Evolutionary conservation across 2,113 vertebrate species (phyloP), one percentile per base, ranked within the genome.

Genomic region (Seriola rivoliana): DNA sequence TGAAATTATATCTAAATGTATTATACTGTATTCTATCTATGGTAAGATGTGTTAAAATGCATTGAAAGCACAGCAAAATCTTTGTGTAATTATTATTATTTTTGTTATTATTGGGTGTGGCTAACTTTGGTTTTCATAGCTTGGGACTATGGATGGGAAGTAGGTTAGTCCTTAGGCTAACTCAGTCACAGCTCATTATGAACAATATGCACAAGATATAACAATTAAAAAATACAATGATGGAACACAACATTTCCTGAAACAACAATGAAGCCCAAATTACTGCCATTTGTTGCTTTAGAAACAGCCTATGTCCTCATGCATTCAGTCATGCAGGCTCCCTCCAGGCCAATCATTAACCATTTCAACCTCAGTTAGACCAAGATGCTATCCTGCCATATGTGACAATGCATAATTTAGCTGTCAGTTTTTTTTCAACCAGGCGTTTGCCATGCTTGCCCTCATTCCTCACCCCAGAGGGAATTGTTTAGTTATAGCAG

Each of bases 361-460:
- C 87, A 74, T 91, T 92, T 92, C 91, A 93, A 89, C 92, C 88
- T 89, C 86, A 67, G 89, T 80, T 81, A 89, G 75, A 91, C 84
- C 87, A 86, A 85, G 82, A 92, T 89, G 84, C 86, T 90, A 80
- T 78, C 88, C 85, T 81, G 71, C 91, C 93, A 93, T 93, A 93
- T 95, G 93, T 95, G 93, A 93, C 91, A 23, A 94, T 95, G 94
- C 93, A 95, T 95, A 95, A 95, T 95, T 95, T 92, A 95, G 82
- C 62, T 71, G 74, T 89, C 82, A 87, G 71, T 74, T 85, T 76
- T 78, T 29, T 85, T 85, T 90, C 80, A 84, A 55, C 78, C 62
- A 38, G 85, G 77, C 32, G 5, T 85, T 93, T 89, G 86, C 89
- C 89, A 78, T 14, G n/a, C 78, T 87, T 93, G 93, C 82, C 93